Evolutionary conservation across 2,797 vertebrate species (phyloP), one percentile per base, ranked within the genome.

Genomic region (Rhyacichthys aspro): DNA sequence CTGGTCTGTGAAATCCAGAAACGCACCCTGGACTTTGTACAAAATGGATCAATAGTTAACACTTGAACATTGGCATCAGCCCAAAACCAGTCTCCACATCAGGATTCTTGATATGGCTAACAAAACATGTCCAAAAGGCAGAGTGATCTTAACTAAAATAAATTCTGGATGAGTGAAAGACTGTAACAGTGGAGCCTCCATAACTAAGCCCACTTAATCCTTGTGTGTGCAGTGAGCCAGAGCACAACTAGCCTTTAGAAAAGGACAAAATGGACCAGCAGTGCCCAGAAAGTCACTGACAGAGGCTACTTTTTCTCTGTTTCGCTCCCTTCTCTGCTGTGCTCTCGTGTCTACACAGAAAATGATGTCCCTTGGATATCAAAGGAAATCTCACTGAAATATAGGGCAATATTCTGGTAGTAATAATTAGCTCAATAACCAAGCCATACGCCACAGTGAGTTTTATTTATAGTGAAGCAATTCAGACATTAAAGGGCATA

Each of bases 121-220:
- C 55, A 64, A 42, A 49, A 67, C 63, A 63, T 55, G 63, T 61
- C 39, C 23, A 55, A 63, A 56, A 74, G 33, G 60, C 10, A 8
- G 10, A 18, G 49, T 11, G 1, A 55, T 28, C 32, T 55, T 45
- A 8, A 23, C 66, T 64, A 39, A 73, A 70, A 55, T 9, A 71
- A 55, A 19, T 70, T 74, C 17, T 33, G 37, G 44, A 78, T 44
- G 67, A 67, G 56, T 18, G 37, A 59, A 67, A 59, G 42, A 55
- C 45, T 64, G 44, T 36, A 41, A 50, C 65, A 41, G 15, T 19
- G 19, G 58, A 67, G 63, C 70, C 71, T 72, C 72, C 63, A 56
- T 53, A 65, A 65, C 83, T 81, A 84, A 89, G 68, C 77, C 72
- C 55, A 28, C 48, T 74, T 81, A 86, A 82, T 87, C 78, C 74